A percentile compares a stretch with the other conserved stretches of the same genome.
Evolutionary conservation across 1,140 invertebrate species (phyloP).

Genomic region (Ceratitis capitata): DNA sequence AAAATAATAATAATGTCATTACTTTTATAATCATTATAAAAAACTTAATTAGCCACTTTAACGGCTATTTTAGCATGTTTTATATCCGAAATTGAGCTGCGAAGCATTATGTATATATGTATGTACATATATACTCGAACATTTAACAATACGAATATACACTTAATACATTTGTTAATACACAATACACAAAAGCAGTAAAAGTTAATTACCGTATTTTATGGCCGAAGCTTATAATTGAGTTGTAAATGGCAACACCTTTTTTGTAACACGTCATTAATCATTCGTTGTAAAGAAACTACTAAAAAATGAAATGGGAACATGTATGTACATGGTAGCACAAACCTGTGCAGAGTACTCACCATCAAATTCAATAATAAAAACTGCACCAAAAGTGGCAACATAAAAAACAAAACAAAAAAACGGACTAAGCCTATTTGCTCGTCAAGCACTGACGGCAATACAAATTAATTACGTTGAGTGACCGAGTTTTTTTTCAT

Average conservation of each 20-base stretch:
- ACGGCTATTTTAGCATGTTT: neutral
- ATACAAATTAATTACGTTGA: neutral
- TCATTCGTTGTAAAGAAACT: neutral
- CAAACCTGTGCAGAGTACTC: neutral
- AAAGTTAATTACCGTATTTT: slow-evolving; percentile 35
- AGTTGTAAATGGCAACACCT: slow-evolving; percentile 35
- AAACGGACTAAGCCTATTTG: neutral
- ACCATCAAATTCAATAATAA: neutral
- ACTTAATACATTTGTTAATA: neutral
- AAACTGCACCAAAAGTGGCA: neutral
- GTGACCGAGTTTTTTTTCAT: neutral
- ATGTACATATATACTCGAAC: too few species aligned
- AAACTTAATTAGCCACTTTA: neutral
- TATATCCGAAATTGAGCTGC: neutral
- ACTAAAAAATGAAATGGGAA: neutral
- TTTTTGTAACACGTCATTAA: slow-evolving; percentile 24
- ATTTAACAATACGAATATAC: neutral
- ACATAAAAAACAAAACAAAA: neutral
- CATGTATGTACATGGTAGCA: neutral
- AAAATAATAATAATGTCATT: neutral
- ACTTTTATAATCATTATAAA: slow-evolving; percentile 10
- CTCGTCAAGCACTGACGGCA: neutral
- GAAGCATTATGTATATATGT: neutral
- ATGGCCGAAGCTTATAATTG: neutral
- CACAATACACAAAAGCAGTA: neutral